phyloP scores from a whole-genome alignment of 2,888 invertebrate species.

The Mamestra brassicae region DNA sequence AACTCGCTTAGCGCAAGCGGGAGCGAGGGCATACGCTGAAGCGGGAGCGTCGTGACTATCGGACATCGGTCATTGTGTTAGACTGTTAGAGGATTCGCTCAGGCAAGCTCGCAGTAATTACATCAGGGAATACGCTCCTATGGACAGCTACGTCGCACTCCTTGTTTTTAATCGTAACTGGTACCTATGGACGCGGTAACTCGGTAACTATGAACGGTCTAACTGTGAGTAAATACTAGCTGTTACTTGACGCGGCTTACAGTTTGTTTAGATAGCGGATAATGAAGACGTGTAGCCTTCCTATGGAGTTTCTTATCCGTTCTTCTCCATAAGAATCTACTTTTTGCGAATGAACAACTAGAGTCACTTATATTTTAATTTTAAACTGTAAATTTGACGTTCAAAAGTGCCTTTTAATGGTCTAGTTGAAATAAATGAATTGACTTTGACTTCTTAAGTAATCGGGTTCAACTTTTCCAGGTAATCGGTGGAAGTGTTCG shows the following conservation, averaged over 20 bases:
- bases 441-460: too few species aligned
- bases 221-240: slow-evolving; percentile 61
- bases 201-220: slow-evolving; percentile 52
- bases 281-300: slow-evolving; percentile 37
- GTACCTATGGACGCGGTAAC: slow-evolving; percentile 62
- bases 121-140: slow-evolving; percentile 86
- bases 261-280: slow-evolving; percentile 51
- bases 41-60: slow-evolving; percentile 73
- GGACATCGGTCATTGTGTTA: slow-evolving; percentile 87
- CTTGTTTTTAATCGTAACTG: slow-evolving; percentile 79
- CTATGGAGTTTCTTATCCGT: too few species aligned
- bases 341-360: too few species aligned
- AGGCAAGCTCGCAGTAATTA: slow-evolving; percentile 84
- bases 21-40: slow-evolving; percentile 55
- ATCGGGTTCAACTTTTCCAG: slow-evolving; percentile 38
- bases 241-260: slow-evolving; percentile 51
- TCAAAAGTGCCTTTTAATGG: too few species aligned
- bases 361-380: too few species aligned
- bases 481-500: slow-evolving; percentile 20
- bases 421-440: too few species aligned
- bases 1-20: slow-evolving; percentile 71
- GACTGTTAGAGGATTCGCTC: slow-evolving; percentile 84
- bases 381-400: too few species aligned
- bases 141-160: slow-evolving; percentile 69
- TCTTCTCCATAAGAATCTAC: too few species aligned